Evolutionary conservation across 2,113 vertebrate genomes (phyloP), one percentile per base, ranked within the genome.

Genomic region (Calidris pygmaea): DNA sequence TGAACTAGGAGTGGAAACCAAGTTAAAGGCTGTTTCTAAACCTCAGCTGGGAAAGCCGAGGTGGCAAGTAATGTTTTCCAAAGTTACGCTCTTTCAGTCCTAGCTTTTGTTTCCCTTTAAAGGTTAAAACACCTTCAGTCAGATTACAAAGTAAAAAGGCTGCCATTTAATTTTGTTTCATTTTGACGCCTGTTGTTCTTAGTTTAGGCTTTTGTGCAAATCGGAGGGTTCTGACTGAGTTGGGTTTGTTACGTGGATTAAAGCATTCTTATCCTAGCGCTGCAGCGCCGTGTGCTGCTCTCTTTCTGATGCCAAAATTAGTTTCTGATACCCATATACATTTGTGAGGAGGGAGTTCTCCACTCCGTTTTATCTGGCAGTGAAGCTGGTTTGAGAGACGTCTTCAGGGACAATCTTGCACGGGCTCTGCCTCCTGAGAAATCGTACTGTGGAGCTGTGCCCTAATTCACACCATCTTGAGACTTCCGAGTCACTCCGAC

Each of bases 1-100:
- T 77, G 75, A 93, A 75, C 84, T 82, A 34, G 9, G 15, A 90
- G 29, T 60, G 23, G 72, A 89, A 94, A 58, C 7, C 32, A 52
- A 60, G 43, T 34, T 84, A 56, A 52, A 59, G 23, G 34, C 41
- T 77, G 15, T 95, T 92, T 92, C 52, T 94, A 48, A 86, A 78
- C 43, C 35, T 91, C 27, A 53, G 1, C 13, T 86, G 29, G 35
- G 53, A 78, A 68, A 76, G 47, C 0, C 0, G 45, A 34, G 19
- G 7, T 63, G 29, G 30, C 1, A 0, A n/a, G 34, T 75, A 45
- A 23, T 29, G 9, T 77, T 92, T 86, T 86, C 60, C 41, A 39
- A 29, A 67, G 47, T 83, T 76, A 26, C 0, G 0, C 17, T 66
- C 18, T 81, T 88, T 84, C 48, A 65, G 48, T 78, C 39, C 23